phyloP scores from a whole-genome alignment of 2,888 invertebrate species.

The Drosophila diplacantha region DNA sequence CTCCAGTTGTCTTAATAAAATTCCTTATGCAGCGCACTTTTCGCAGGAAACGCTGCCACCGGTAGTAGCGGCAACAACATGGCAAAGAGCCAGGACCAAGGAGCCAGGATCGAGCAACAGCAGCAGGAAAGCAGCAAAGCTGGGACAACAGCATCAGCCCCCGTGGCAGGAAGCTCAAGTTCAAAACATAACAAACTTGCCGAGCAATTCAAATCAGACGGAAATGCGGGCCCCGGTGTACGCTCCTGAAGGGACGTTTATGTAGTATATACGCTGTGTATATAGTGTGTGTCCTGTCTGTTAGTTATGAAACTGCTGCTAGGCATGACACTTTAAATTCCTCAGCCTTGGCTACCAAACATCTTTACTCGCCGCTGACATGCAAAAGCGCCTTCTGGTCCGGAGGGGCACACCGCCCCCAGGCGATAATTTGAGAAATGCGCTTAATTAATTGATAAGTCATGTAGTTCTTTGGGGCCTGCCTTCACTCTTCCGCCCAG shows the following conservation, averaged over 20 bases:
- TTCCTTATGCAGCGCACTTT: slow-evolving; percentile 67
- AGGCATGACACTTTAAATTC: slow-evolving; percentile 50
- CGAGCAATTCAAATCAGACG: slow-evolving; percentile 68
- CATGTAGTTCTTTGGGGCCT: slow-evolving; percentile 42
- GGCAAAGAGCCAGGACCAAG: slow-evolving; percentile 13
- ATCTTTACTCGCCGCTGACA: slow-evolving; percentile 48
- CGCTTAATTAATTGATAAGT: slow-evolving; percentile 66
- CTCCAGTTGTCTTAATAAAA: slow-evolving; percentile 67
- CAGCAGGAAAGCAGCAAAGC: slow-evolving; percentile 8
- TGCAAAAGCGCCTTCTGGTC: slow-evolving; percentile 34
- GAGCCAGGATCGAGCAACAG: slow-evolving; percentile 2
- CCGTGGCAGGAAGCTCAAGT: slow-evolving; percentile 64
- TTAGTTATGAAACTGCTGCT: slow-evolving; percentile 51
- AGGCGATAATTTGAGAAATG: slow-evolving; percentile 66
- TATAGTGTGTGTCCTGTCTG: slow-evolving; percentile 9
- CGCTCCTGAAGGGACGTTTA: slow-evolving; percentile 32
- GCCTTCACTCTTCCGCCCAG: slow-evolving; percentile 14
- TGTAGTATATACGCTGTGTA: slow-evolving; percentile 1
- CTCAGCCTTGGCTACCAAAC: slow-evolving; percentile 18
- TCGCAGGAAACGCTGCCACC: slow-evolving; percentile 60
- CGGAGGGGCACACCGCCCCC: slow-evolving; percentile 34
- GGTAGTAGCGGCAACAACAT: slow-evolving; percentile 41
- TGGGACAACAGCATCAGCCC: slow-evolving; percentile 37
- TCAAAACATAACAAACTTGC: slow-evolving; percentile 73
- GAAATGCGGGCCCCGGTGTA: slow-evolving; percentile 60